A percentile compares a stretch with the other conserved stretches of the same genome.
Conservation (phyloP, 2,888 invertebrate genomes). For the Erebia epiphron region DNA sequence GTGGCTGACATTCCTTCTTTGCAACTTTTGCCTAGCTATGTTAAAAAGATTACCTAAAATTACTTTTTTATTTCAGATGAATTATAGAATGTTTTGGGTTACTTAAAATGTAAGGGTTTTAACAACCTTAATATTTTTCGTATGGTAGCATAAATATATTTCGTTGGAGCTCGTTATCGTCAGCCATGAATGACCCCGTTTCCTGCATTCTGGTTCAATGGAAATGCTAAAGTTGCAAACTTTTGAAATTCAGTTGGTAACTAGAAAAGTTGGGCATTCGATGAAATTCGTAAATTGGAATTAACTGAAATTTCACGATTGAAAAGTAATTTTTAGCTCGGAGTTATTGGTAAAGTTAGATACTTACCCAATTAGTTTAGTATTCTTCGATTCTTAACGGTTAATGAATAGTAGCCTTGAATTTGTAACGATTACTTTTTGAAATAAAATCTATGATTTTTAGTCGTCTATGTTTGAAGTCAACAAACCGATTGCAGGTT, state of each 20-base stretch:
- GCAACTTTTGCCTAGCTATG: too few relatives aligned
- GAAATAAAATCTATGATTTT: too few relatives aligned
- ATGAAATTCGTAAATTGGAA: constrained; percentile 25
- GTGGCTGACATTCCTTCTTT: too few relatives aligned
- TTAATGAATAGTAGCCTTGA: background rate
- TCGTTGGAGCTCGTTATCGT: constrained; percentile 76
- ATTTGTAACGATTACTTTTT: too few relatives aligned
- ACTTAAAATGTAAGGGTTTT: too few relatives aligned
- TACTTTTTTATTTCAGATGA: too few relatives aligned
- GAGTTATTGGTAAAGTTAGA: background rate
- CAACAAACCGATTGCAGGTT: too few relatives aligned
- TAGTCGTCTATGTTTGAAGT: too few relatives aligned
- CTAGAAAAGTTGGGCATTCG: constrained; percentile 34
- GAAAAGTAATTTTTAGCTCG: background rate
- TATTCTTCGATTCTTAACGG: background rate
- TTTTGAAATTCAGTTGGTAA: constrained; percentile 60
- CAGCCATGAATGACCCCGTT: constrained; percentile 64
- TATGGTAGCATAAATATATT: constrained; percentile 27
- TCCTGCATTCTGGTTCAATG: constrained; percentile 66
- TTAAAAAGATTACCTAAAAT: too few relatives aligned
- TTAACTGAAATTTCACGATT: constrained; percentile 14
- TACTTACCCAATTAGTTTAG: background rate
- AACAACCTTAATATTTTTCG: background rate
- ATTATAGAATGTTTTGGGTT: too few relatives aligned
- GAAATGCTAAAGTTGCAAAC: constrained; percentile 60